Evolutionary conservation across 2,888 invertebrate species (phyloP).

Genomic region (Apocheima hispidaria): DNA sequence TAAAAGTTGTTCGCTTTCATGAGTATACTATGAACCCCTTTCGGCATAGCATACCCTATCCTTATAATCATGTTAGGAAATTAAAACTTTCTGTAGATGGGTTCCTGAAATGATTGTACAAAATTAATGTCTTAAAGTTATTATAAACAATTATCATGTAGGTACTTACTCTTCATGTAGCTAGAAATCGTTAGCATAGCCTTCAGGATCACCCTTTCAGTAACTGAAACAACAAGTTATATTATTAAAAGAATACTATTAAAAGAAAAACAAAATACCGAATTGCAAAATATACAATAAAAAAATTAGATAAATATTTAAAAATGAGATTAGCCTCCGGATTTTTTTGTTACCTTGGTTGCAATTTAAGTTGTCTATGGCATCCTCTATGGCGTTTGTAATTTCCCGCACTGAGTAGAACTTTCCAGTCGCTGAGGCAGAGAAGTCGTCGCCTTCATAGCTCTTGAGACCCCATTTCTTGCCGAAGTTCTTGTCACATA

Average conservation of each 20-base stretch:
- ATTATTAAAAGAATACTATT: no score
- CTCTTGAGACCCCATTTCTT: not conserved
- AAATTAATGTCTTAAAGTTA: no score
- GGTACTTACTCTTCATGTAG: not conserved
- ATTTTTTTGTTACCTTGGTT: slow-evolving; percentile 2
- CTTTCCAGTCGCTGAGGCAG: not conserved
- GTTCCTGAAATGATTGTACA: no score
- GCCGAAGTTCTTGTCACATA: not conserved
- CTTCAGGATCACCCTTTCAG: not conserved
- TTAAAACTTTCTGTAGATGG: no score
- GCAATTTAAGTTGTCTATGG: not conserved
- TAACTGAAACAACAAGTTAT: not conserved
- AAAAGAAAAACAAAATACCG: not conserved
- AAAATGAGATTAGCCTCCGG: no score
- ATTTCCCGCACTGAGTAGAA: not conserved
- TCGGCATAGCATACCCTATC: no score
- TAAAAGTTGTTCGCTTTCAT: no score
- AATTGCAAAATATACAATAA: no score
- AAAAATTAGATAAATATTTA: no score
- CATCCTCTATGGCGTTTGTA: not conserved
- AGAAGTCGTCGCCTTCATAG: not conserved
- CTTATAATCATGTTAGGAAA: no score
- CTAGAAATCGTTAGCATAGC: not conserved
- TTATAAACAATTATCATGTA: no score
- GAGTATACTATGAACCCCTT: no score